These are phyloP conservation scores for Drosophila mulleri DNA, from an alignment of 2,888 invertebrate genomes.

Conservation along the genomic window DNA sequence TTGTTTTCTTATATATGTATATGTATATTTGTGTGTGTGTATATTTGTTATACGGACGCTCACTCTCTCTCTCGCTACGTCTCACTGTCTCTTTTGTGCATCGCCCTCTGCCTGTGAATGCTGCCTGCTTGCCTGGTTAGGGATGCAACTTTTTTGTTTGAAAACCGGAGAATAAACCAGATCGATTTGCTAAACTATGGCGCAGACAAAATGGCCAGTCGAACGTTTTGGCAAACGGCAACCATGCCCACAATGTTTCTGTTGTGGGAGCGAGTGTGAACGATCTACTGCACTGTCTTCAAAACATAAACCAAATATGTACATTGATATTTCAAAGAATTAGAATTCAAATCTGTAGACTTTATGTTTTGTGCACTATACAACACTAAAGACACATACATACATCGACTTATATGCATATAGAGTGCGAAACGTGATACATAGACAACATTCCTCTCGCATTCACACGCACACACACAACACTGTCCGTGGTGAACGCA, in stretches of 20 bases:
- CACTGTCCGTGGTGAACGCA: conserved; percentile 42
- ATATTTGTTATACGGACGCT: conserved; percentile 53
- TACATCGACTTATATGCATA: conserved; percentile 23
- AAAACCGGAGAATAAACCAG: conserved; percentile 65
- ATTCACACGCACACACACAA: conserved; percentile 51
- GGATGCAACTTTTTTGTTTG: conserved; percentile 65
- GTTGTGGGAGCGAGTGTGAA: conserved; percentile 1
- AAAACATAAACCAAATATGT: conserved; percentile 29
- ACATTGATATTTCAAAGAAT: conserved; percentile 46
- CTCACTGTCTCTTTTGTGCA: conserved; percentile 52
- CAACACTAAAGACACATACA: conserved; percentile 60
- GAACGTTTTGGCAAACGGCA: conserved; percentile 13
- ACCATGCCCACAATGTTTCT: not conserved
- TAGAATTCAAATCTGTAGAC: conserved; percentile 54
- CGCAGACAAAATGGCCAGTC: conserved; percentile 56
- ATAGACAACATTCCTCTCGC: conserved; percentile 76
- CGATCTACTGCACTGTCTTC: conserved; percentile 33
- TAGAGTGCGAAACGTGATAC: conserved; percentile 73
- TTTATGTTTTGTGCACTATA: conserved; percentile 72
- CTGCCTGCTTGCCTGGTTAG: conserved; percentile 47
- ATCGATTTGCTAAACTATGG: conserved; percentile 61
- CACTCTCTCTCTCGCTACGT: conserved; percentile 36
- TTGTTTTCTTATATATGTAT: conserved; percentile 44
- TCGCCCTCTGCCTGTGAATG: conserved; percentile 59
- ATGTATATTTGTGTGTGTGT: conserved; percentile 38